Base-by-base conservation (phyloP, 2,888 invertebrate species). In the Epirrhoe tristata region DNA sequence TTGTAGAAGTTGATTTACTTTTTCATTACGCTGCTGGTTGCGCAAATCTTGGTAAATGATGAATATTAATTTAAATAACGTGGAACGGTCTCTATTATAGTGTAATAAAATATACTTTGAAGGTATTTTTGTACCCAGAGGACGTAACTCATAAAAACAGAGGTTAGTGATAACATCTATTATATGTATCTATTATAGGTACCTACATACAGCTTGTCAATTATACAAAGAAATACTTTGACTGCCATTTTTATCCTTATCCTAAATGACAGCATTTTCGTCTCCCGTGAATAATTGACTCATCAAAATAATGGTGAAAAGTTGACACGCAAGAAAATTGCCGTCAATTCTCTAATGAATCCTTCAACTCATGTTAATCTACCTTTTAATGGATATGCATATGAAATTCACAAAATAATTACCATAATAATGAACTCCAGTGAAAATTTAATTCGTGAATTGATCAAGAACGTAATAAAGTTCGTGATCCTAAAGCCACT, bases 1-100 rank as follows among this genome's bases (percentile, higher is more conserved):
- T 51, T 51, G n/a, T 51, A 0, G 50, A 43, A 57, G 39, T 39
- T 56, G 50, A 61, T 61, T 60, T 43, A 46, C 12, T 60, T 60
- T 60, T 43, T 54, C 53, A 60, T 60, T 46, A 34, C 32, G 31
- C 3, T 32, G 43, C 32, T 55, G 46, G 52, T 51, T 31, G 54
- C 17, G 32, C 14, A 17, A 46, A 43, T 32, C 54, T 48, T 55
- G 32, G 36, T 52, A 52, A 14, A 36, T 48, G 48, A 61, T 34
- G 7, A 12, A 6, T 34, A 46, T 46, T 53, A 17, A 53, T 46
- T 60, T 53, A 46, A 60, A 54, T 43, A n/a, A 61, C 4, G 34
- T 24, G 10, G 39, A 12, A 43, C 39, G 39, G 1, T 12, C 12
- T 10, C 4, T 55, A 17, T 52, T 39, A 24, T 24, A 24, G 24